Conservation (phyloP, 2,888 invertebrate genomes). For the Syritta pipiens region DNA sequence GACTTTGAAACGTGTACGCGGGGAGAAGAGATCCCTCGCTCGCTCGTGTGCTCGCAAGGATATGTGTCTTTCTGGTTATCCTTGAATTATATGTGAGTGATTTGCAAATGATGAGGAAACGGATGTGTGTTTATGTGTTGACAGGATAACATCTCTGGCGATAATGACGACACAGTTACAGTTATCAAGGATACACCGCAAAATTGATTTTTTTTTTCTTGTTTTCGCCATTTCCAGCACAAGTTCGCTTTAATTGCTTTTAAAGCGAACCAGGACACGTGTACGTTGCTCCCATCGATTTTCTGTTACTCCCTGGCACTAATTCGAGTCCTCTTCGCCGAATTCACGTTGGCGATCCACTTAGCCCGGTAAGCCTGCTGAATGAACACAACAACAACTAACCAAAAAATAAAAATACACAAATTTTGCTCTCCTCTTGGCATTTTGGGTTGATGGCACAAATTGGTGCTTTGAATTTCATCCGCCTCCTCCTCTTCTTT, state of each 20-base stretch:
- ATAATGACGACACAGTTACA: constrained; percentile 47
- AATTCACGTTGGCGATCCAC: constrained; percentile 35
- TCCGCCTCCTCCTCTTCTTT: neutral
- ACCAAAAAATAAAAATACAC: neutral
- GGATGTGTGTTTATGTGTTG: constrained; percentile 39
- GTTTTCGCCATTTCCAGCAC: neutral
- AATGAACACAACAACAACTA: neutral
- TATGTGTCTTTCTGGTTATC: constrained; percentile 60
- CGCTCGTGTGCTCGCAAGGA: constrained; percentile 46
- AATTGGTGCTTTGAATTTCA: constrained; percentile 63
- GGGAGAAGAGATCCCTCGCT: constrained; percentile 24
- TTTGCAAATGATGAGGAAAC: constrained; percentile 55
- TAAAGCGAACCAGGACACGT: constrained; percentile 45
- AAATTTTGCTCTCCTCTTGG: constrained; percentile 44
- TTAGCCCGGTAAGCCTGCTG: constrained; percentile 35
- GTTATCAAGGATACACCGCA: constrained; percentile 47
- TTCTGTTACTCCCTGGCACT: constrained; percentile 43
- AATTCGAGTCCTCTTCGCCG: constrained; percentile 42
- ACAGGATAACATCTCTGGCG: constrained; percentile 52
- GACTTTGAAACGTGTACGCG: constrained; percentile 63
- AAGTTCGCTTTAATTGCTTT: constrained; percentile 52
- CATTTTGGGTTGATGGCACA: constrained; percentile 60
- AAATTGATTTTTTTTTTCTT: constrained; percentile 44
- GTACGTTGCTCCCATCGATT: constrained; percentile 46
- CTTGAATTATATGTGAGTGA: constrained; percentile 64